Conservation (phyloP, 2,888 invertebrate species). For the Hypercompe scribonia region DNA sequence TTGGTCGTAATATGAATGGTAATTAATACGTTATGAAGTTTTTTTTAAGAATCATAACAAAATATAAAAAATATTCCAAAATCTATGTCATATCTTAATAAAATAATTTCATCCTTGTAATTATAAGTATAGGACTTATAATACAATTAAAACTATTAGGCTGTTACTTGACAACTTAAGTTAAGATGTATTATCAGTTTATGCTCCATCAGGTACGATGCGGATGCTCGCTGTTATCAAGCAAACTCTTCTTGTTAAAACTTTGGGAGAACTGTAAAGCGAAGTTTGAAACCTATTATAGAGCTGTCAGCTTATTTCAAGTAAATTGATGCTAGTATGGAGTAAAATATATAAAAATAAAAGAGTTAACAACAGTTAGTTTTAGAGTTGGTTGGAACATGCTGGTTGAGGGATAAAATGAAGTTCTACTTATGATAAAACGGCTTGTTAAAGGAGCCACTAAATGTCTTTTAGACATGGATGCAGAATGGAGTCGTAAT, state of each 20-base stretch:
- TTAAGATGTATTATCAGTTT: constrained; percentile 42
- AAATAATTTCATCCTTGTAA: background rate
- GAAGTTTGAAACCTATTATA: constrained; percentile 72
- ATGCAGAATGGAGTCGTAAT: background rate
- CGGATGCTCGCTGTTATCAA: constrained; percentile 53
- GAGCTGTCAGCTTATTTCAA: constrained; percentile 55
- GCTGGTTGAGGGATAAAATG: background rate
- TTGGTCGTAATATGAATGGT: background rate
- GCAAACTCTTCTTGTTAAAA: constrained; percentile 75
- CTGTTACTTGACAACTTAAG: constrained; percentile 29
- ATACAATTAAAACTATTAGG: background rate
- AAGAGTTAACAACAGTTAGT: background rate
- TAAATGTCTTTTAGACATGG: background rate
- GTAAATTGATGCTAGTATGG: constrained; percentile 40
- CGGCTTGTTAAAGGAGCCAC: background rate
- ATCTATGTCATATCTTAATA: background rate
- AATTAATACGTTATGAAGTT: background rate
- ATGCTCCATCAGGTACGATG: constrained; percentile 42
- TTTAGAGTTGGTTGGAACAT: background rate
- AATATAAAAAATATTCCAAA: too few species aligned
- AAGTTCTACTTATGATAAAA: constrained; percentile 1
- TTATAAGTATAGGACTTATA: background rate
- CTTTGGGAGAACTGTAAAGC: constrained; percentile 61
- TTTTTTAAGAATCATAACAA: background rate
- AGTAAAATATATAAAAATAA: constrained; percentile 9